A percentile compares a stretch with the other conserved stretches of the same genome.
phyloP scores from a whole-genome alignment of 2,888 invertebrate genomes.

The Netelia fuscicornis region DNA sequence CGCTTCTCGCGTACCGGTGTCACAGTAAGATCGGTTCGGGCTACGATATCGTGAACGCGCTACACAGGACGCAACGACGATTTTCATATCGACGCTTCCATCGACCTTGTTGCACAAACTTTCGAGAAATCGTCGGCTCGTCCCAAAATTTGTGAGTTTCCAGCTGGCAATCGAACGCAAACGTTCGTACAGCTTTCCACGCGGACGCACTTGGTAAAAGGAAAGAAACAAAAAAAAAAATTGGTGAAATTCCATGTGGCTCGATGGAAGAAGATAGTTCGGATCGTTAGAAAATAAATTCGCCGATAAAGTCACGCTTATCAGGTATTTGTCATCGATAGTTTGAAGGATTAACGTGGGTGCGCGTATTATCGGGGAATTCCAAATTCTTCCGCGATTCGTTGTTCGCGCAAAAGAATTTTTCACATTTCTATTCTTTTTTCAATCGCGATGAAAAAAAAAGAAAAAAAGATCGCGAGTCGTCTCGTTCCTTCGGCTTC shows the following conservation, averaged over 20 bases:
- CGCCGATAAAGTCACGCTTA: too few species aligned
- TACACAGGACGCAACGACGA: not conserved
- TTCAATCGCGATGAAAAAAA: constrained; percentile 2
- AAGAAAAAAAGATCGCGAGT: not conserved
- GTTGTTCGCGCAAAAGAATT: too few species aligned
- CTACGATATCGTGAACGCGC: not conserved
- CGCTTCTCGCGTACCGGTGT: constrained; percentile 36
- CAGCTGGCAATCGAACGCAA: not conserved
- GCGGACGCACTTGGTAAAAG: too few species aligned
- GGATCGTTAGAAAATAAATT: too few species aligned
- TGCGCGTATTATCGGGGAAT: too few species aligned
- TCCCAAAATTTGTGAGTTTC: constrained; percentile 1
- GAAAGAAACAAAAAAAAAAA: too few species aligned
- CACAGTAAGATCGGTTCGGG: constrained; percentile 38
- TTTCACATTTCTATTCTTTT: not conserved
- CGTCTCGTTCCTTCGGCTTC: constrained; percentile 22
- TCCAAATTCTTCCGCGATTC: too few species aligned
- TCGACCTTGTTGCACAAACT: not conserved
- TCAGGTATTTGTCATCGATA: too few species aligned
- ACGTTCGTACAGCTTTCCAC: too few species aligned
- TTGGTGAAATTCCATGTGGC: too few species aligned
- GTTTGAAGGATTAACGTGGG: too few species aligned
- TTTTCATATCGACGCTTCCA: not conserved
- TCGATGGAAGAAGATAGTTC: too few species aligned
- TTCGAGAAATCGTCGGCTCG: not conserved